These are phyloP conservation scores for Sebastes taczanowskii DNA, from an alignment of 2,797 vertebrate species.

Conservation along the genomic window DNA sequence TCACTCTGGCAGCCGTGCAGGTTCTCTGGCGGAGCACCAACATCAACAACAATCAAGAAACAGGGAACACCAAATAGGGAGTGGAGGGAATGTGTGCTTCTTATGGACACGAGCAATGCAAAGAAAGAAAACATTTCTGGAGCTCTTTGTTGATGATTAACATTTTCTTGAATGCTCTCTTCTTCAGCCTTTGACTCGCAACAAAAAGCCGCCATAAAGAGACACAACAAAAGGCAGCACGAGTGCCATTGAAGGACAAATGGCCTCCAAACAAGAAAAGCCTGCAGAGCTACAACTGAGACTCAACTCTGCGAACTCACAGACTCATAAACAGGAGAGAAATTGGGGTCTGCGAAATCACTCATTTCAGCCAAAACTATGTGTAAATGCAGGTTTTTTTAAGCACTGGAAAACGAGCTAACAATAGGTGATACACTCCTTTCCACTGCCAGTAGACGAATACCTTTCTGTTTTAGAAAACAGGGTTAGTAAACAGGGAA, in stretches of 20 bases:
- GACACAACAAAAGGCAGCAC: constrained; percentile 35
- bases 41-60: constrained; percentile 61
- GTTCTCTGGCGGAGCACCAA: constrained; percentile 55
- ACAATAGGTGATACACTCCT: no score
- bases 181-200: neutral
- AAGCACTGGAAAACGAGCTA: neutral
- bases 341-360: neutral
- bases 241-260: constrained; percentile 12
- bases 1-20: constrained; percentile 27
- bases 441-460: no score
- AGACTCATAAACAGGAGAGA: neutral
- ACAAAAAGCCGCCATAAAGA: constrained; percentile 38
- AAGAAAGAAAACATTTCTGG: neutral
- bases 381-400: neutral
- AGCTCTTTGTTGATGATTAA: constrained; percentile 11
- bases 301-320: neutral
- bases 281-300: neutral
- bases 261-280: neutral
- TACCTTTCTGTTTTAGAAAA: no score
- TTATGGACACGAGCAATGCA: neutral
- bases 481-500: no score
- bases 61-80: constrained; percentile 46
- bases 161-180: neutral
- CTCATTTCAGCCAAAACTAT: neutral
- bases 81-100: constrained; percentile 35